phyloP scores from a whole-genome alignment of 2,797 vertebrate species.

The Aldrovandia affinis region DNA sequence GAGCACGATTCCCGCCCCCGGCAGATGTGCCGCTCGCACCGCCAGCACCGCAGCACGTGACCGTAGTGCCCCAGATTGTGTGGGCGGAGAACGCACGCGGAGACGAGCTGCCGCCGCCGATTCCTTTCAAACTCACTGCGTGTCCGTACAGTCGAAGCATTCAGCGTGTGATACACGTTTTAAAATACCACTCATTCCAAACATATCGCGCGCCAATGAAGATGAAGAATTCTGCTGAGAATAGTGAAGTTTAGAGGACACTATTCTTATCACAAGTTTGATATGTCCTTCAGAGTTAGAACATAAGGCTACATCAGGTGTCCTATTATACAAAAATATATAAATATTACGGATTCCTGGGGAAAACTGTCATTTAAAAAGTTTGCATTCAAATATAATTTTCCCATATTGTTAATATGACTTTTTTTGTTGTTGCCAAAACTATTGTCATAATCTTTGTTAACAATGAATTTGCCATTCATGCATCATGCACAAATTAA shows the following conservation, averaged over 20 bases:
- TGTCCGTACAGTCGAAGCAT: not conserved
- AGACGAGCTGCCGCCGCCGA: not conserved
- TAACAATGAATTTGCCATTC: not conserved
- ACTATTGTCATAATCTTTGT: not conserved
- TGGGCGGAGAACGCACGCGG: not conserved
- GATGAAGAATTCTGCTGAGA: not conserved
- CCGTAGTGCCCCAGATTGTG: not conserved
- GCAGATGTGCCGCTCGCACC: not conserved
- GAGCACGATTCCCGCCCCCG: not conserved
- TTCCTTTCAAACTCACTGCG: not conserved
- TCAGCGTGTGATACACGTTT: slow-evolving; percentile 1
- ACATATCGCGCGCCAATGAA: not conserved
- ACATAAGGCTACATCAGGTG: not conserved
- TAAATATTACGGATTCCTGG: not conserved
- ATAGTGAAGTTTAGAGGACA: not conserved
- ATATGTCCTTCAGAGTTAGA: not conserved
- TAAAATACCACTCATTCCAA: slow-evolving; percentile 7
- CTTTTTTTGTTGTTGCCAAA: not conserved
- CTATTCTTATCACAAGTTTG: not conserved
- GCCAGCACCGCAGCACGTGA: not conserved
- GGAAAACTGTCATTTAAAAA: not conserved
- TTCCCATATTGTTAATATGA: not conserved
- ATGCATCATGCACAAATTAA: not conserved
- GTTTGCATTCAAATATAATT: not conserved
- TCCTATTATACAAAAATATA: not conserved